Evolutionary conservation across 2,888 invertebrate species (phyloP).

Genomic region (Cordilura impudica): DNA sequence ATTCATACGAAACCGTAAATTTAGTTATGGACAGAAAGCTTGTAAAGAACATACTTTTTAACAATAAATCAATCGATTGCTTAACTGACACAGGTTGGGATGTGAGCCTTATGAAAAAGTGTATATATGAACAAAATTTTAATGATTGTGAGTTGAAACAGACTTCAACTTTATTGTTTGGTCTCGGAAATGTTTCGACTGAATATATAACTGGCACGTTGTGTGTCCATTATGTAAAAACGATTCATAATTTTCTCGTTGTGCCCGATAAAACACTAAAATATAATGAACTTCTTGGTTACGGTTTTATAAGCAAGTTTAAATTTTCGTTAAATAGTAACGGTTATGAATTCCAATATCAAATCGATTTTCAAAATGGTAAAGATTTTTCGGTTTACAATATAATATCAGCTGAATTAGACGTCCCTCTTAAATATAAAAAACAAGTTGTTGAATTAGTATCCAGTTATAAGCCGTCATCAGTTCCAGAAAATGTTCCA

Average conservation of each 20-base stretch:
- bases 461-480: conserved; percentile 15
- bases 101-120: conserved; percentile 9
- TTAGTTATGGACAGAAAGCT: background rate
- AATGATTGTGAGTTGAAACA: conserved; percentile 4
- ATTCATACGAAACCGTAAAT: background rate
- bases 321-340: background rate
- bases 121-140: conserved; percentile 2
- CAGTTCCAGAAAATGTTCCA: conserved; percentile 29
- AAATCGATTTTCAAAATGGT: background rate
- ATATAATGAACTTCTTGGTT: conserved; percentile 16
- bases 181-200: conserved; percentile 38
- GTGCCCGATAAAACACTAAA: background rate
- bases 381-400: conserved; percentile 1
- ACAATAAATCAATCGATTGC: conserved; percentile 6
- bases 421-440: background rate
- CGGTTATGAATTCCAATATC: conserved; percentile 16
- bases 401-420: conserved; percentile 15
- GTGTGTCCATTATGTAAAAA: conserved; percentile 31
- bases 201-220: conserved; percentile 10
- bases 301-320: conserved; percentile 17
- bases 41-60: conserved; percentile 1
- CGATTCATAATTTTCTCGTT: conserved; percentile 4
- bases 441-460: background rate
- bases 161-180: conserved; percentile 15
- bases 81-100: conserved; percentile 18